phyloP scores from a whole-genome alignment of 2,797 vertebrate genomes.

The Rhinella marina region DNA sequence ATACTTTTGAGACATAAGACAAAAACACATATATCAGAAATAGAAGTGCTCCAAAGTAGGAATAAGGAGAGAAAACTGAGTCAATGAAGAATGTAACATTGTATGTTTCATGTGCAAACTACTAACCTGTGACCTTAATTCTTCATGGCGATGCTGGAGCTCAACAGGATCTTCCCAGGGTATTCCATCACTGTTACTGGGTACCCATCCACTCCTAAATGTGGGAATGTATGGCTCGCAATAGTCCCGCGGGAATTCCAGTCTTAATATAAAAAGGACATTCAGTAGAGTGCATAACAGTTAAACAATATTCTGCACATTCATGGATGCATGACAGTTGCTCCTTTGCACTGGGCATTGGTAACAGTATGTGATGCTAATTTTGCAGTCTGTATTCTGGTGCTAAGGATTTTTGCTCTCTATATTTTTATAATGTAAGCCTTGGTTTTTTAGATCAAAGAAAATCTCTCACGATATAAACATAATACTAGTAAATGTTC shows the following conservation, averaged over 20 bases:
- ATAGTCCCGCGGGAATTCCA: slow-evolving; percentile 71
- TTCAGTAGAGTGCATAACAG: neutral
- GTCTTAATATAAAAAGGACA: slow-evolving; percentile 68
- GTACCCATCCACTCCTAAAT: slow-evolving; percentile 84
- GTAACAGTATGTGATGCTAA: neutral
- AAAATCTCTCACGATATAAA: neutral
- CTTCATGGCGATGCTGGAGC: slow-evolving; percentile 82
- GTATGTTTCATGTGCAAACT: neutral
- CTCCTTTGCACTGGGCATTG: neutral
- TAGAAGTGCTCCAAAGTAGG: no score
- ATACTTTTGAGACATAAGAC: no score
- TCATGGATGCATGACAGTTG: neutral
- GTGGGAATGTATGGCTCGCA: slow-evolving; percentile 75
- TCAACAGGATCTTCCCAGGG: slow-evolving; percentile 85
- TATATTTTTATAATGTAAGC: neutral
- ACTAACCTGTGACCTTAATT: slow-evolving; percentile 64
- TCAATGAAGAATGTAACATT: neutral
- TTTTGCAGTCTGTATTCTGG: neutral
- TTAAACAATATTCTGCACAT: neutral
- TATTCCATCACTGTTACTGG: slow-evolving; percentile 72
- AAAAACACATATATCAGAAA: no score
- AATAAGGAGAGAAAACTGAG: no score
- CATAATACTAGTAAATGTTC: no score
- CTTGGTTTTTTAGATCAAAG: no score
- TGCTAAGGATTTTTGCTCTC: neutral